Evolutionary conservation across 1,140 invertebrate species (phyloP).

Genomic region (Myzus persicae): DNA sequence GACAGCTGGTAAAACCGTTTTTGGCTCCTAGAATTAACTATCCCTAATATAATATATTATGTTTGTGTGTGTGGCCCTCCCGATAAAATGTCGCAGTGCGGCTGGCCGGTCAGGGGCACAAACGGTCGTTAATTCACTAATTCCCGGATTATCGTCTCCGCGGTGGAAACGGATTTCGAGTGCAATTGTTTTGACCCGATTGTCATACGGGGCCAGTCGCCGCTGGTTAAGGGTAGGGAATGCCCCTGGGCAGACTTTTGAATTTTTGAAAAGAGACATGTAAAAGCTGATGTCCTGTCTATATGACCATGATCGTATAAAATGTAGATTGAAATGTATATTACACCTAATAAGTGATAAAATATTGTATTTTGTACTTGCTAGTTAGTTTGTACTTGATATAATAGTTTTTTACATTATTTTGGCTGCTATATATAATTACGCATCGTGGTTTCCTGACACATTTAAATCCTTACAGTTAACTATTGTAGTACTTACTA

Average conservation of each 20-base stretch:
- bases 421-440: no score
- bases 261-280: not conserved
- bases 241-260: not conserved
- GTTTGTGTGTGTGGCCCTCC: not conserved
- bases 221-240: no score
- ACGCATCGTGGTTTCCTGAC: no score
- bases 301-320: no score
- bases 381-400: no score
- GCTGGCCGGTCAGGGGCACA: not conserved
- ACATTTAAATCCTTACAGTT: no score
- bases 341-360: no score
- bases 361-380: no score
- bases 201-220: not conserved
- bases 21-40: not conserved
- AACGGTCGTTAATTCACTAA: constrained; percentile 2
- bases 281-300: no score
- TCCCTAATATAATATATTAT: not conserved
- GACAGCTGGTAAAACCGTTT: not conserved
- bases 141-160: not conserved
- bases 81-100: not conserved
- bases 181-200: not conserved
- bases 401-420: no score
- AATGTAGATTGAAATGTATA: no score
- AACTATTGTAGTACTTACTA: no score
- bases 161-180: not conserved